Conservation (phyloP, 1,140 invertebrate genomes). For the Zaprionus inermis region DNA sequence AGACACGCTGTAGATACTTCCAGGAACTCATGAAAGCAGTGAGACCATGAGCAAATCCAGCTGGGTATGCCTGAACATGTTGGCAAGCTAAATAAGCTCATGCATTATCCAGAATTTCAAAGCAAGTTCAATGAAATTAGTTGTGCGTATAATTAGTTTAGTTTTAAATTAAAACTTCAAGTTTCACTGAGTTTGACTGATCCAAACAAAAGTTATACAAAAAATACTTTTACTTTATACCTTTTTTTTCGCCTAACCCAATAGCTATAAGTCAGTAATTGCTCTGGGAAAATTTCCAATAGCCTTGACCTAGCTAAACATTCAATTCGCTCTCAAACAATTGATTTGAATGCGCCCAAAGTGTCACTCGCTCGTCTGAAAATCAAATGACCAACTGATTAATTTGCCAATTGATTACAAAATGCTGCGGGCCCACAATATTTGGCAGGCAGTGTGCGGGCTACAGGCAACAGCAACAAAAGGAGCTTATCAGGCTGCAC, state of each 20-base stretch:
- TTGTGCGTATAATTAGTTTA: not conserved
- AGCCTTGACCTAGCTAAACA: no score
- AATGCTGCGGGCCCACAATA: not conserved
- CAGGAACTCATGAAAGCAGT: no score
- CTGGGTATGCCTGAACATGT: no score
- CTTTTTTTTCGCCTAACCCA: no score
- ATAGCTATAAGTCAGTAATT: not conserved
- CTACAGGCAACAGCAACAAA: not conserved
- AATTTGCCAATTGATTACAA: not conserved
- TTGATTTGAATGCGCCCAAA: not conserved
- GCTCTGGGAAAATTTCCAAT: no score
- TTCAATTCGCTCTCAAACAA: not conserved
- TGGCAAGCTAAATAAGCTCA: no score
- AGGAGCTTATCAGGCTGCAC: slow-evolving; percentile 35
- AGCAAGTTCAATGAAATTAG: not conserved
- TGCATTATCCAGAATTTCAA: not conserved
- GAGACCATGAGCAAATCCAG: not conserved
- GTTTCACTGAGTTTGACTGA: not conserved
- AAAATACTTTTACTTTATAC: no score
- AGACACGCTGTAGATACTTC: not conserved
- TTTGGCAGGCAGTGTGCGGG: slow-evolving; percentile 27
- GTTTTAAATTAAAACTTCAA: not conserved
- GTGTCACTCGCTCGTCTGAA: not conserved
- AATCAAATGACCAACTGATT: not conserved
- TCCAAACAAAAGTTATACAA: not conserved